Conservation (phyloP, 2,888 invertebrate species). For the Osmoderma eremita region DNA sequence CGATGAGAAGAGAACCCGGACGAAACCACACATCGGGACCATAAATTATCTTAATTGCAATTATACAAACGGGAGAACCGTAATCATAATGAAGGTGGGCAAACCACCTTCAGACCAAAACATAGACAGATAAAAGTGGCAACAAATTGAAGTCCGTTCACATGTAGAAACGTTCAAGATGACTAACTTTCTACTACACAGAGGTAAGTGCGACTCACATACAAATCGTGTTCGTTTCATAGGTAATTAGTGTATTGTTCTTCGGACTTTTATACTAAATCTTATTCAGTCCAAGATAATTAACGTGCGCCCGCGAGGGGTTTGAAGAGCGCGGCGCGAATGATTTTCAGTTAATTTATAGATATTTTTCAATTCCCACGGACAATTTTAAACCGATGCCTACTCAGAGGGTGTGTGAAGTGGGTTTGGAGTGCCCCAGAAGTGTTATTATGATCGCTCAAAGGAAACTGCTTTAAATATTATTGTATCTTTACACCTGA, state of each 20-base stretch:
- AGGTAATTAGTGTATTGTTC: conserved; percentile 19
- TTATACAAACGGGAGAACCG: conserved; percentile 7
- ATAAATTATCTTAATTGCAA: conserved; percentile 37
- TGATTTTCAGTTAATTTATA: conserved; percentile 1
- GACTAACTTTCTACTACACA: conserved; percentile 24
- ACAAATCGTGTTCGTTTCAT: neutral
- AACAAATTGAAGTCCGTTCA: neutral
- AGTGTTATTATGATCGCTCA: conserved; percentile 24
- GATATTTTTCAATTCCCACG: conserved; percentile 25
- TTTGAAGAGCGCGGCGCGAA: conserved; percentile 1
- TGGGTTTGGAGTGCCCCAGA: conserved; percentile 21
- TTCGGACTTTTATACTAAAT: conserved; percentile 4
- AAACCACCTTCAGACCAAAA: no score
- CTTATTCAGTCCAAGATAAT: neutral
- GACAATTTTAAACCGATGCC: conserved; percentile 12
- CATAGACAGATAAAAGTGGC: neutral
- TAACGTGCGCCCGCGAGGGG: conserved; percentile 1
- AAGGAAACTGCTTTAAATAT: conserved; percentile 5
- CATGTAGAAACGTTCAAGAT: neutral
- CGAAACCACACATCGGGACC: conserved; percentile 12
- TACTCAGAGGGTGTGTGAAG: conserved; percentile 11
- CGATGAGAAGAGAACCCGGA: conserved; percentile 6
- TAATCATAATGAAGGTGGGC: no score
- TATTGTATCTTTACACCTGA: neutral
- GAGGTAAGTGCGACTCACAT: neutral